Evolutionary conservation across 1,140 invertebrate genomes (phyloP).

Genomic region (Sarcophaga peregrina): DNA sequence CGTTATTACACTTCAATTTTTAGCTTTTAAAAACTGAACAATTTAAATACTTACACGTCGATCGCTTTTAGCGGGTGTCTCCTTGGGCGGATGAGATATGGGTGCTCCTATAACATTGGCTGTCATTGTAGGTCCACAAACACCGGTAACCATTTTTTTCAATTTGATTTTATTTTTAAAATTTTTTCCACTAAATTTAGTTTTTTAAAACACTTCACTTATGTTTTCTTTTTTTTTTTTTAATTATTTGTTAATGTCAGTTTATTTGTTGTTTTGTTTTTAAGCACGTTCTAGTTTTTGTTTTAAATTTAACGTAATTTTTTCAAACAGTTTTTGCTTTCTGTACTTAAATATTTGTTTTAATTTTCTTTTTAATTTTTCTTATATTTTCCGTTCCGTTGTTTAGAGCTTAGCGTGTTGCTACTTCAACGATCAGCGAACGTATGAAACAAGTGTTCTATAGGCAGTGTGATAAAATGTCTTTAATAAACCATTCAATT

Average conservation of each 20-base stretch:
- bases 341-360: constrained; percentile 14
- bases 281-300: constrained; percentile 3
- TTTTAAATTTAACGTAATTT: constrained; percentile 24
- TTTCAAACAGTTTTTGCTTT: not conserved
- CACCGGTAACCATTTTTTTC: constrained; percentile 64
- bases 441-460: constrained; percentile 47
- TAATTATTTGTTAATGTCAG: not conserved
- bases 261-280: constrained; percentile 28
- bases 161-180: constrained; percentile 40
- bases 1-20: not conserved
- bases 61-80: constrained; percentile 63
- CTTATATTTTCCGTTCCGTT: not conserved
- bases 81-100: constrained; percentile 57
- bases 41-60: constrained; percentile 61
- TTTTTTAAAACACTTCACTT: not conserved
- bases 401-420: constrained; percentile 27
- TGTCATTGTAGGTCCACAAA: constrained; percentile 59
- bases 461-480: constrained; percentile 45
- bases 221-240: constrained; percentile 28
- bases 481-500: constrained; percentile 24
- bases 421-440: constrained; percentile 43
- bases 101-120: constrained; percentile 58
- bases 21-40: not conserved
- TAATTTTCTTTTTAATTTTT: constrained; percentile 13
- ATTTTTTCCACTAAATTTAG: constrained; percentile 31